These are phyloP conservation scores for Nothocercus julius DNA, from an alignment of 2,113 vertebrate genomes.

Conservation along the genomic window DNA sequence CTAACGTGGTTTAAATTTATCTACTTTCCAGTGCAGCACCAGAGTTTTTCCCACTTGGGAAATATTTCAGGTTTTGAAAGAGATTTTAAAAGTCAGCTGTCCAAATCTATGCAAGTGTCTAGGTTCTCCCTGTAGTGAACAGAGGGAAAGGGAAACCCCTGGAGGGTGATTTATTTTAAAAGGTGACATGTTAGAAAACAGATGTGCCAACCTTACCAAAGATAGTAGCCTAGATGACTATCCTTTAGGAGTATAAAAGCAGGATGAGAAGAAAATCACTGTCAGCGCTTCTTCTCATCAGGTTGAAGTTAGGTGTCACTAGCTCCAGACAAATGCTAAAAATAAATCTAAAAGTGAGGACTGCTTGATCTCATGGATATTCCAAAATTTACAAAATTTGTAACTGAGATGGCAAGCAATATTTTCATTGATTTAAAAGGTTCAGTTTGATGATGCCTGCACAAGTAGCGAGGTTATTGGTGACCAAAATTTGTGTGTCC, in stretches of 20 bases:
- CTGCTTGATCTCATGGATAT: no score
- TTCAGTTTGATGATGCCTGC: not conserved
- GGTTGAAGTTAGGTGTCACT: no score
- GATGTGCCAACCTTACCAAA: no score
- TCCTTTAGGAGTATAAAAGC: no score
- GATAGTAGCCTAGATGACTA: no score
- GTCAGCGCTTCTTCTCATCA: no score
- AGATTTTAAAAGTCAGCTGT: not conserved
- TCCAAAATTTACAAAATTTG: no score
- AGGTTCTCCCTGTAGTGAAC: not conserved
- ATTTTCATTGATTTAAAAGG: not conserved
- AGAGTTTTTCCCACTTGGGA: not conserved
- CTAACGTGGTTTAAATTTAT: not conserved
- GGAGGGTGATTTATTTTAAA: not conserved
- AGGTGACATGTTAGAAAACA: not conserved
- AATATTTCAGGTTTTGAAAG: not conserved
- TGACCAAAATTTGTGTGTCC: not conserved
- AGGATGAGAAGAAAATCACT: no score
- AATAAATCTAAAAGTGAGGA: no score
- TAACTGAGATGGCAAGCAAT: accelerated
- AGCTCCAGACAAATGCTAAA: no score
- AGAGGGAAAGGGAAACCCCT: not conserved
- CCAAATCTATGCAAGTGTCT: not conserved
- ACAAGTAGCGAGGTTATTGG: not conserved
- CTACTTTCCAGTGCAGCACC: not conserved